Evolutionary conservation across 2,797 vertebrate genomes (phyloP), one percentile per base, ranked within the genome.

Genomic region (Pseudomugil gertrudae): DNA sequence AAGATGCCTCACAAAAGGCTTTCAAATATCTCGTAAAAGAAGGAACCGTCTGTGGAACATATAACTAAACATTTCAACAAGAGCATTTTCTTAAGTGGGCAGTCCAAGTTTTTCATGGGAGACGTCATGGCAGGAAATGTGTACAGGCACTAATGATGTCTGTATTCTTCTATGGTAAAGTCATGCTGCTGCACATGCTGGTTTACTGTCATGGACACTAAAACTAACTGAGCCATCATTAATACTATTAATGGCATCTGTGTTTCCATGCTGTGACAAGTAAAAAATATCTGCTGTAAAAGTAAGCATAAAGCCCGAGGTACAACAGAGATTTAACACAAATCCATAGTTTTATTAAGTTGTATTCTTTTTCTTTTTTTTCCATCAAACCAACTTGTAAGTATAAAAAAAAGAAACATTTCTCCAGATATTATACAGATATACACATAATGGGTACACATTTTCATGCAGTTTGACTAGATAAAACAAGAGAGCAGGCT

Each of bases 181-280:
- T 50, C 48, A 50, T 50, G 48, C 48, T 50, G 48, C 13, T 50
- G 48, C 23, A 24, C 48, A 50, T 24, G 23, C 48, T 50, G 48
- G 23, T 50, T 50, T 50, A 23, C 23, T 50, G 48, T 50, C 48
- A 50, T 50, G 48, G 48, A 50, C 48, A 50, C 48, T 26, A 50
- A 50, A 50, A 23, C 10, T 23, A 50, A 50, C 48, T 50, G 48
- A 50, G 23, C 48, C 23, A 26, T 13, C 23, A 50, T 50, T 50
- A 50, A 50, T 50, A 23, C 23, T 50, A 23, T 13, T 50, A 50
- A 50, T 13, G 26, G 23, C 48, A 26, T 50, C 48, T 24, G 48
- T 14, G 48, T 50, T 26, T 26, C 48, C 48, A 23, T 24, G 23
- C 48, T 50, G 48, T 5, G 48, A 50, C 23, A 23, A 50, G 23